Base-by-base conservation (phyloP, 2,797 vertebrate species). In the Tympanoctomys barrerae region DNA sequence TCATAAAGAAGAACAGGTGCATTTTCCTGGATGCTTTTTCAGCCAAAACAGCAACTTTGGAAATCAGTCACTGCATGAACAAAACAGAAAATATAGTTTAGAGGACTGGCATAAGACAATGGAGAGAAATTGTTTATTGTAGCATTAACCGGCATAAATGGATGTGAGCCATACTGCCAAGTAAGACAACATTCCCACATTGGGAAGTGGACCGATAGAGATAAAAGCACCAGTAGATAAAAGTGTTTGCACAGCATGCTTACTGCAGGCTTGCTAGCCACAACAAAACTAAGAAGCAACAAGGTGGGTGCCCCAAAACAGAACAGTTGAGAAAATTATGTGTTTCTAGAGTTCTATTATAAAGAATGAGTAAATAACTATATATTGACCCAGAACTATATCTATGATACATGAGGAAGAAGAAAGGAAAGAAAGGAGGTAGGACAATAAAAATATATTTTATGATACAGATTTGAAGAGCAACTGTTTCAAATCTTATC, bases 101-200 rank as follows among this genome's bases (percentile, higher is more conserved):
- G 28, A 59, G 16, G 39, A 61, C 16, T 87, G 52, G 16, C 10
- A 14, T 57, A 57, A 57, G 54, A 75, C 79, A 89, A 96, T 6
- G 49, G 36, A 66, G 13, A 78, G 59, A 92, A 85, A 3, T 77
- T 36, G 5, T 64, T 95, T 94, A 68, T 57, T 77, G 26, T 36
- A 68, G 5, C 61, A 84, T 39, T 49, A 95, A 33, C 31, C 21
- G 84, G 28, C 66, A 77, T 61, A 57, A 81, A 94, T 94, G 73
- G 92, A 95, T 82, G 36, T 59, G 95, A 95, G 89, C 68, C 79
- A n/a, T 64, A 39, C 71, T 80, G 82, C 84, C 26, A 33, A 75
- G 28, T 68, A 85, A 90, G 94, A 79, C 28, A 75, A 91, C 83
- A 90, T 80, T 83, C 33, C 52, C 49, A 33, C 42, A 75, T 75